Percentiles rank a stretch among this genome's conserved stretches.
These are phyloP conservation scores for Bufo gargarizans DNA, from an alignment of 2,113 vertebrate genomes.

Conservation along the genomic window DNA sequence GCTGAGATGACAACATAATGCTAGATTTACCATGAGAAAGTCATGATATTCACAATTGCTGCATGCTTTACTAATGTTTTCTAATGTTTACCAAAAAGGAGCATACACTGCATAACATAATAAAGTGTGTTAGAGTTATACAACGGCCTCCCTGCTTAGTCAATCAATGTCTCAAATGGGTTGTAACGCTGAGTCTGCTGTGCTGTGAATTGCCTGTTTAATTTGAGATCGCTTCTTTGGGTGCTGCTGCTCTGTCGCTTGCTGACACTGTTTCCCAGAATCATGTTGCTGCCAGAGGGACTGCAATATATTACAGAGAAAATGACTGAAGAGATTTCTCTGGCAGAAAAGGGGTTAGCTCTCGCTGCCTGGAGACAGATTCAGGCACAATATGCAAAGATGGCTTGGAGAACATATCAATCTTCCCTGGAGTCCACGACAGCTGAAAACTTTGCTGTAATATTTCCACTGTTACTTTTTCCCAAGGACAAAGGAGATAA, in stretches of 20 bases:
- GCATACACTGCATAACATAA: not conserved
- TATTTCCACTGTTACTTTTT: conserved; percentile 79
- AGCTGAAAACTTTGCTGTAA: conserved; percentile 82
- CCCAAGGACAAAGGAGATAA: conserved; percentile 87
- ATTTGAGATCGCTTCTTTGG: not conserved
- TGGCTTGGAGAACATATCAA: conserved; percentile 77
- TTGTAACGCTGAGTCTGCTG: not conserved
- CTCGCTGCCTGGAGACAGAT: conserved; percentile 70
- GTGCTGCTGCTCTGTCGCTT: conserved; percentile 19
- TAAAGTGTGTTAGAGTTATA: not conserved
- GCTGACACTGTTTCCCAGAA: conserved; percentile 47
- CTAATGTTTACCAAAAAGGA: not conserved
- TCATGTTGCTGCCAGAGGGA: conserved; percentile 51
- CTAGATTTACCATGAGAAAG: not conserved
- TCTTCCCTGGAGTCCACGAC: conserved; percentile 77
- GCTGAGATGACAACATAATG: not conserved
- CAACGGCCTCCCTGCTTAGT: not conserved
- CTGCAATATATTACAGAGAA: conserved; percentile 55
- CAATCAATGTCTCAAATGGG: not conserved
- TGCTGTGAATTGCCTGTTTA: conserved; percentile 7
- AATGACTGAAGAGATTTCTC: conserved; percentile 51
- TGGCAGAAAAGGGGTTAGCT: conserved; percentile 58
- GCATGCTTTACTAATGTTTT: not conserved
- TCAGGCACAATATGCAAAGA: conserved; percentile 73
- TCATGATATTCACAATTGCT: not conserved